Evolutionary conservation across 2,797 vertebrate species (phyloP).

Genomic region (Ispidina lecontei): DNA sequence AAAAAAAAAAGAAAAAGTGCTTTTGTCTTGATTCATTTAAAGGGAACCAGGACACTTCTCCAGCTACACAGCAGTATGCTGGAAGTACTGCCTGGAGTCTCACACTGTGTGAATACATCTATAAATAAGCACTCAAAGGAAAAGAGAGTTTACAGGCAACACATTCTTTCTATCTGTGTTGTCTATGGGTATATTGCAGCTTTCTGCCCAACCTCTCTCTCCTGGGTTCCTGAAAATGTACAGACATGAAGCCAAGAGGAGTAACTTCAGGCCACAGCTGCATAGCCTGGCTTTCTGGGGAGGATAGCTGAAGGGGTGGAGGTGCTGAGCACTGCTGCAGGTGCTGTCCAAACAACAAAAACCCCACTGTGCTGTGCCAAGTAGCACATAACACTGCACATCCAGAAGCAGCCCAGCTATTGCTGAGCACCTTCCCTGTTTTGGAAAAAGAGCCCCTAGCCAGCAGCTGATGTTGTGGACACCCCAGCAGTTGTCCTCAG

Average conservation of each 20-base stretch:
- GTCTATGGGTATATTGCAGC: not conserved
- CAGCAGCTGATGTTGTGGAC: not conserved
- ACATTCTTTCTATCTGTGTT: not conserved
- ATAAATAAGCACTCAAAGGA: not conserved
- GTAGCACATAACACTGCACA: rapidly evolving
- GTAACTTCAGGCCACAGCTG: not conserved
- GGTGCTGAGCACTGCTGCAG: not conserved
- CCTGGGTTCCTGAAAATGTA: not conserved
- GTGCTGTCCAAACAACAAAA: not conserved
- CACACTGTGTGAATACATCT: not conserved
- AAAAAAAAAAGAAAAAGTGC: not conserved
- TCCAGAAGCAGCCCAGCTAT: not conserved
- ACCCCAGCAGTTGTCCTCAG: not conserved
- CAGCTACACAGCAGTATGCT: not conserved
- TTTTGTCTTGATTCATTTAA: not conserved
- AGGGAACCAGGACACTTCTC: not conserved
- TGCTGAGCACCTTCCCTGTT: not conserved
- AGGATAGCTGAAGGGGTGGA: not conserved
- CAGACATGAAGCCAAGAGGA: not conserved
- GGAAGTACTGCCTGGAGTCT: not conserved
- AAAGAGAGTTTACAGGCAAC: not conserved
- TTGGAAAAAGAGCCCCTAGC: not conserved
- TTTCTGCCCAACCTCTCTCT: not conserved
- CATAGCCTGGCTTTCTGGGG: not conserved
- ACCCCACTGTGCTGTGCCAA: rapidly evolving